Evolutionary conservation across 2,888 invertebrate species (phyloP), one percentile per base, ranked within the genome.

Genomic region (Leptinotarsa haldemani): DNA sequence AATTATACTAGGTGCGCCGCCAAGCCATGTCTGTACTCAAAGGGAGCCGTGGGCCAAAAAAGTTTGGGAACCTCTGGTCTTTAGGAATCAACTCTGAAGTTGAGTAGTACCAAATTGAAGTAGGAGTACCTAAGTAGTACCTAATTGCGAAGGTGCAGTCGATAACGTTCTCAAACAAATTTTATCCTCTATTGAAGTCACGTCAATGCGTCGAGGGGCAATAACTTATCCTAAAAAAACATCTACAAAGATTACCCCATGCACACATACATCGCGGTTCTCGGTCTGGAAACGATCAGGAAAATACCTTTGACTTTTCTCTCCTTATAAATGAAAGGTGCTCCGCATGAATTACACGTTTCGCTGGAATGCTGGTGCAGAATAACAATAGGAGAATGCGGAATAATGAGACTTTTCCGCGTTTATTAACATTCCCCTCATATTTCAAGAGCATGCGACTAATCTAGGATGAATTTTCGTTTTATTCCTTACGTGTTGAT

Each of bases 211-310:
- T 16, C 50, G 16, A 50, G 50, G 82, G 76, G 77, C 81, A 82
- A 82, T 83, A 83, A 79, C 80, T 84, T 82, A 83, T 80, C 80
- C 80, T 82, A 82, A 80, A 75, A 81, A 78, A 81, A 80, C 81
- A 80, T 80, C 79, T 80, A 79, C 78, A 81, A 80, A 83, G 83
- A 84, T 84, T 84, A 83, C 83, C 80, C 81, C 80, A 78, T 71
- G 73, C 77, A 76, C 77, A 76, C 75, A 79, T 77, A 79, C 74
- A 77, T 79, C 80, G 81, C 82, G 82, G 79, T 84, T 83, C 84
- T 83, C 82, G 82, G 82, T 71, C 79, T 80, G 83, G 82, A 84
- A 84, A 83, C 83, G 80, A 80, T 82, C 80, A 77, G 70, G 72
- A 67, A 77, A 79, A 79, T 82, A 78, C 79, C 78, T 80, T 77